phyloP scores from a whole-genome alignment of 2,888 invertebrate species.

The Eurois occulta region DNA sequence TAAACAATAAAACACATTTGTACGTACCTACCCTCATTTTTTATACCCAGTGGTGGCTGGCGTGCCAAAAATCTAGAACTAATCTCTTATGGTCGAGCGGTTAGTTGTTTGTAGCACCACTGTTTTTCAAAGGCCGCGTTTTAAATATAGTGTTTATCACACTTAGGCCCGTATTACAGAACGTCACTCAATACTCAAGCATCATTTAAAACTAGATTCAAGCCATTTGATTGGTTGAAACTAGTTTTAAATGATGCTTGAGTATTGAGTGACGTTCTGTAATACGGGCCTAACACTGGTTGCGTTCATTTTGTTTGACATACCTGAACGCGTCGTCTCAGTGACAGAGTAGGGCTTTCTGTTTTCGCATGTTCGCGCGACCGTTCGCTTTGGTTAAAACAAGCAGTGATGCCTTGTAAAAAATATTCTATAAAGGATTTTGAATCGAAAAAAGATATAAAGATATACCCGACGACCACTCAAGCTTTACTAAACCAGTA shows the following conservation, averaged over 20 bases:
- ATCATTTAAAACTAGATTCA: no score
- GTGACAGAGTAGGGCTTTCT: neutral
- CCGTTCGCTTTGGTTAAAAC: neutral
- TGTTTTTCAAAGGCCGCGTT: slow-evolving; percentile 19
- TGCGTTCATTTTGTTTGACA: neutral
- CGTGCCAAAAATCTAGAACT: slow-evolving; percentile 57
- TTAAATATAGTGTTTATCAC: neutral
- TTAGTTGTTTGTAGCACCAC: slow-evolving; percentile 21
- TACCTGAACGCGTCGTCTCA: neutral
- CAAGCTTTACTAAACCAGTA: neutral
- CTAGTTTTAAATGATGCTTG: no score
- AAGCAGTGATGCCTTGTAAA: neutral
- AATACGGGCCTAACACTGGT: no score
- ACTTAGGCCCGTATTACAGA: no score
- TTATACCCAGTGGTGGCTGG: slow-evolving; percentile 30
- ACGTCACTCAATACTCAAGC: no score
- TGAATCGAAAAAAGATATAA: neutral
- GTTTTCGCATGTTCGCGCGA: neutral
- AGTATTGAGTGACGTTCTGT: no score
- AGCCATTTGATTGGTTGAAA: no score
- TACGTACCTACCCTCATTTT: slow-evolving; percentile 40
- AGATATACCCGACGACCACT: neutral
- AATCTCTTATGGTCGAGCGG: slow-evolving; percentile 49
- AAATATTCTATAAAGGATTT: neutral
- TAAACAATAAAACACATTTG: slow-evolving; percentile 57